A percentile compares a stretch with the other conserved stretches of the same genome.
Conservation (phyloP, 2,797 vertebrate species). For the Sphaeramia orbicularis region DNA sequence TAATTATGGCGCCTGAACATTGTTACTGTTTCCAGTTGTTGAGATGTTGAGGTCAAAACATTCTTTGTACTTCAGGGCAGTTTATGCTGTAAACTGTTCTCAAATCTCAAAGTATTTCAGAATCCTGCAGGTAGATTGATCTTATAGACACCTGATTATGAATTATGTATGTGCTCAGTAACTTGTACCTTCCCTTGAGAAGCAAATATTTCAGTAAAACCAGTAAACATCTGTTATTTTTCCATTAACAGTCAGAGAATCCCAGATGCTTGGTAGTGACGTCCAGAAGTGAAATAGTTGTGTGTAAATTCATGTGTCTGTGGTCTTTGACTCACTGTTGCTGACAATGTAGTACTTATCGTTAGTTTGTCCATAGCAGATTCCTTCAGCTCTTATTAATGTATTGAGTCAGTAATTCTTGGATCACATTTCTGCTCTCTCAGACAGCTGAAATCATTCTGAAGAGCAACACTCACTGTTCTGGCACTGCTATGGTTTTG, state of each 20-base stretch:
- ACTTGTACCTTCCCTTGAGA: slow-evolving; percentile 3
- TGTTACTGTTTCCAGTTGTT: no score
- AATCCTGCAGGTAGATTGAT: no score
- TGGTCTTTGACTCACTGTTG: slow-evolving; percentile 53
- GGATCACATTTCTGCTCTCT: slow-evolving; percentile 13
- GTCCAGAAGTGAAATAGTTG: slow-evolving; percentile 39
- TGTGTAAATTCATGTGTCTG: slow-evolving; percentile 39
- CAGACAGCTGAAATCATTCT: slow-evolving; percentile 85
- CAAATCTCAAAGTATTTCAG: no score
- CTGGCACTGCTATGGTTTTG: slow-evolving; percentile 69
- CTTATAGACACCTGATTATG: no score
- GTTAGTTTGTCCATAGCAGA: background rate
- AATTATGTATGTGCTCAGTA: background rate
- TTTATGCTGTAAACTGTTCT: no score
- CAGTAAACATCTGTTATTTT: background rate
- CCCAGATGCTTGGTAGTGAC: slow-evolving; percentile 50
- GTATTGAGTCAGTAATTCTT: slow-evolving; percentile 44
- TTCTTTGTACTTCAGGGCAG: no score
- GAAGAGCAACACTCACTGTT: slow-evolving; percentile 78
- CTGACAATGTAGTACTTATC: slow-evolving; percentile 7
- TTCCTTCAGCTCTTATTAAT: background rate
- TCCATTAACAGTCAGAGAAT: background rate
- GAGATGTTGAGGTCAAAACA: no score
- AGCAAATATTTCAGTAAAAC: background rate
- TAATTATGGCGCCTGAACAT: no score